phyloP scores from a whole-genome alignment of 2,888 invertebrate genomes.

The Pantelozetes paolii region DNA sequence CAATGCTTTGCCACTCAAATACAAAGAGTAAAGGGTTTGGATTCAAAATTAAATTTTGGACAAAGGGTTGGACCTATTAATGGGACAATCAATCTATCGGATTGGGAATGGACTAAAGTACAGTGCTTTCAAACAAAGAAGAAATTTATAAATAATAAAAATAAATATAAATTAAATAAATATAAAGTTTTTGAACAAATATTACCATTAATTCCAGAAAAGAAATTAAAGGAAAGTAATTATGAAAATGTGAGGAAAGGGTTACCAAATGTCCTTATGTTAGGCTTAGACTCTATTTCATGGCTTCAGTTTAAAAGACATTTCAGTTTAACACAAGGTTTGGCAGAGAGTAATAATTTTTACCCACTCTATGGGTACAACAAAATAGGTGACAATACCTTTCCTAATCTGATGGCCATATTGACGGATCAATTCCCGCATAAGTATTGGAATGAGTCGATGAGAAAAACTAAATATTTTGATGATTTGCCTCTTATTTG shows the following conservation, averaged over 20 bases:
- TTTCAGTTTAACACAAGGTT: constrained; percentile 67
- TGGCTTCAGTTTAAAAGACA: constrained; percentile 69
- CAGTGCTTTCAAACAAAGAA: constrained; percentile 17
- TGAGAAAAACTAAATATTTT: constrained; percentile 46
- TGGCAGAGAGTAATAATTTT: constrained; percentile 60
- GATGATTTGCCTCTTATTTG: constrained; percentile 52
- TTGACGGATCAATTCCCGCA: constrained; percentile 50
- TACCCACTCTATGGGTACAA: constrained; percentile 70
- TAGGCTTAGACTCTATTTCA: constrained; percentile 82
- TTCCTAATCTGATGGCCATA: constrained; percentile 51
- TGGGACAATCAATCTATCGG: neutral
- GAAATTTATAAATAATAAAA: neutral
- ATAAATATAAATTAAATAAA: neutral
- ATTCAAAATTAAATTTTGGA: neutral
- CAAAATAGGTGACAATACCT: constrained; percentile 57
- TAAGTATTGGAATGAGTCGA: constrained; percentile 46
- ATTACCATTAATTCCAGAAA: constrained; percentile 32
- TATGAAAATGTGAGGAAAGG: constrained; percentile 43
- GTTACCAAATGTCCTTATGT: constrained; percentile 64
- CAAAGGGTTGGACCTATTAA: neutral
- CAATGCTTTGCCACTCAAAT: neutral
- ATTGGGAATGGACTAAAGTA: neutral
- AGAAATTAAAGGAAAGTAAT: neutral
- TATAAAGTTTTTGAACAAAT: constrained; percentile 15
- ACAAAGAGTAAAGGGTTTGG: neutral